These are phyloP conservation scores for Trachymyrmex septentrionalis DNA, from an alignment of 1,140 invertebrate species.

Conservation along the genomic window DNA sequence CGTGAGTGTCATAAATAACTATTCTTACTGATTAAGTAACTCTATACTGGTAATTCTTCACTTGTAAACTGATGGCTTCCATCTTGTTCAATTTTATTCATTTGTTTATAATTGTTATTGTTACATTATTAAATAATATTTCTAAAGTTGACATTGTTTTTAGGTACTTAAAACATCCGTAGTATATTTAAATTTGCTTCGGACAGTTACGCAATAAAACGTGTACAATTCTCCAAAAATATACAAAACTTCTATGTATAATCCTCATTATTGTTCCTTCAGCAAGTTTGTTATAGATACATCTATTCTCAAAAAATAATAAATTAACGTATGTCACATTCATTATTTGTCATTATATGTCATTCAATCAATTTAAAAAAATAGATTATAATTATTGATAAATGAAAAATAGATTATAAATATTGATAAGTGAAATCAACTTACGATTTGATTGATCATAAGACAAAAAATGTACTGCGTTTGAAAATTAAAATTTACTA, in stretches of 20 bases:
- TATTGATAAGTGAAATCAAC: background rate
- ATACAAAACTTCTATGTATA: no score
- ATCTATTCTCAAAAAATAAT: conserved; percentile 25
- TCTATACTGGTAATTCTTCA: background rate
- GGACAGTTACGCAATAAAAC: conserved; percentile 50
- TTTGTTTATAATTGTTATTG: background rate
- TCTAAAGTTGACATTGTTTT: background rate
- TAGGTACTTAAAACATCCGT: conserved; percentile 64
- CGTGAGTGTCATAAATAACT: conserved; percentile 45
- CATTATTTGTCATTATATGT: no score
- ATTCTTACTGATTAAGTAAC: conserved; percentile 5
- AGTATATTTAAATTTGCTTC: conserved; percentile 69
- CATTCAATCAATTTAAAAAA: background rate
- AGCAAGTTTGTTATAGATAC: conserved; percentile 2
- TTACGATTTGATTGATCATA: background rate
- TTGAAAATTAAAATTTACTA: conserved; percentile 7
- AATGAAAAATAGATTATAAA: background rate
- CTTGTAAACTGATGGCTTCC: no score
- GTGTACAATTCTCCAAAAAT: background rate
- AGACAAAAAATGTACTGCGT: background rate
- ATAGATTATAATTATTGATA: background rate
- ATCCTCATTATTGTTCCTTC: background rate
- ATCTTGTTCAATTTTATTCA: background rate
- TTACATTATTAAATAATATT: background rate
- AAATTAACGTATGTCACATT: conserved; percentile 4